Evolutionary conservation across 2,113 vertebrate species (phyloP), one percentile per base, ranked within the genome.

Genomic region (Hymenochirus boettgeri): DNA sequence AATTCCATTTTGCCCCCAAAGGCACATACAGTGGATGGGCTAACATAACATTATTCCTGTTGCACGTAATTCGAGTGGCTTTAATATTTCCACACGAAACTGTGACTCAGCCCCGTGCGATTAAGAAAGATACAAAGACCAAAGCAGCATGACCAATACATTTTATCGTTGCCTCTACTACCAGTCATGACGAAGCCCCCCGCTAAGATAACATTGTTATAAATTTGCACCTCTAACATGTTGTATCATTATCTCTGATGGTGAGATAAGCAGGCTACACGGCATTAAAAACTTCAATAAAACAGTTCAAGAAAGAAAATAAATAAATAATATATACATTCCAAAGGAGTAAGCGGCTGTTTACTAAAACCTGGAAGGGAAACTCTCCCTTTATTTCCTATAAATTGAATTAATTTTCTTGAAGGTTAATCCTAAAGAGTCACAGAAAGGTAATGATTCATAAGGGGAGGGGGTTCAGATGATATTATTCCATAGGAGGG

Each of bases 181-280:
- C 82, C 73, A 78, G 76, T 79, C 58, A 76, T 73, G 70, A 27
- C 77, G 83, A 85, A 83, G 79, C 81, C 80, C 80, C 77, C 77
- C 65, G 80, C 83, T 55, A 81, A 76, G 79, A 83, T 85, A 83
- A 76, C 71, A 79, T 70, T 76, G 79, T 77, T 82, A 85, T 83
- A 85, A 77, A 78, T 75, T 79, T 78, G 72, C 76, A 79, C 74
- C 81, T 83, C 80, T 67, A 74, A 72, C 80, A 83, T 82, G 75
- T 78, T 76, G 59, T 74, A 63, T 76, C 77, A 72, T 79, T 81
- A 82, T 70, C 72, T 64, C 73, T 77, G 70, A 80, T 76, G 65
- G 67, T 71, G 69, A 72, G 52, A 74, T 0, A 9, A 71, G 71
- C 70, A 58, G 2, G 61, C 66, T 50, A 69, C 5, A 8, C 35